Conservation (phyloP, 2,797 vertebrate genomes). For the Oreortyx pictus region DNA sequence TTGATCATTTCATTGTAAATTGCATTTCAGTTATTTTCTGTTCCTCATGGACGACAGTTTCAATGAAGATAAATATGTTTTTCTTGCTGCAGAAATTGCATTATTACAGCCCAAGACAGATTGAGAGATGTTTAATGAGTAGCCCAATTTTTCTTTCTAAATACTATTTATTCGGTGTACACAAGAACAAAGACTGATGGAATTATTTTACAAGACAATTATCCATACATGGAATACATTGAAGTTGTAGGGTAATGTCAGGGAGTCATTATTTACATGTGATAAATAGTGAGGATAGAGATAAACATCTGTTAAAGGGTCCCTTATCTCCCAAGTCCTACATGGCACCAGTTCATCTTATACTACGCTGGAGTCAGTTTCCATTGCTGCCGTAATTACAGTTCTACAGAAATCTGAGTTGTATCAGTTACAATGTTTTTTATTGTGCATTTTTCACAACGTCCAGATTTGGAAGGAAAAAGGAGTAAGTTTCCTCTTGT, state of each 20-base stretch:
- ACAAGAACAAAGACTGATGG: conserved; percentile 9
- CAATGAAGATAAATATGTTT: conserved; percentile 22
- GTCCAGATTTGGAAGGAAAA: neutral
- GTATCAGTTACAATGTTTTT: neutral
- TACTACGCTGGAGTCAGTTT: neutral
- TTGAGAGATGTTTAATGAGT: conserved; percentile 1
- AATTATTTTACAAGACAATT: neutral
- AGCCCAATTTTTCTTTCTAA: neutral
- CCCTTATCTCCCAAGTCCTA: neutral
- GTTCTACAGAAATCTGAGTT: neutral
- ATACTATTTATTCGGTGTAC: neutral
- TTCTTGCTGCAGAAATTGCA: neutral
- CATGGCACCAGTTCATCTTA: neutral
- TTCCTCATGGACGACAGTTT: neutral
- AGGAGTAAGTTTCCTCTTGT: neutral
- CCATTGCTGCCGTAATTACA: neutral
- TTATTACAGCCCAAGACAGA: neutral
- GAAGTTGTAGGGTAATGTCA: neutral
- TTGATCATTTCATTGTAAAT: conserved; percentile 19
- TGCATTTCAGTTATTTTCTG: neutral
- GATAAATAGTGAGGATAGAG: neutral
- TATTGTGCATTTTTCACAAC: neutral
- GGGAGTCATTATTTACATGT: neutral
- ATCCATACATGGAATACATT: neutral
- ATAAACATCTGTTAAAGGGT: neutral